These are phyloP conservation scores for Podarcis siculus DNA, from an alignment of 2,797 vertebrate species.

Conservation along the genomic window DNA sequence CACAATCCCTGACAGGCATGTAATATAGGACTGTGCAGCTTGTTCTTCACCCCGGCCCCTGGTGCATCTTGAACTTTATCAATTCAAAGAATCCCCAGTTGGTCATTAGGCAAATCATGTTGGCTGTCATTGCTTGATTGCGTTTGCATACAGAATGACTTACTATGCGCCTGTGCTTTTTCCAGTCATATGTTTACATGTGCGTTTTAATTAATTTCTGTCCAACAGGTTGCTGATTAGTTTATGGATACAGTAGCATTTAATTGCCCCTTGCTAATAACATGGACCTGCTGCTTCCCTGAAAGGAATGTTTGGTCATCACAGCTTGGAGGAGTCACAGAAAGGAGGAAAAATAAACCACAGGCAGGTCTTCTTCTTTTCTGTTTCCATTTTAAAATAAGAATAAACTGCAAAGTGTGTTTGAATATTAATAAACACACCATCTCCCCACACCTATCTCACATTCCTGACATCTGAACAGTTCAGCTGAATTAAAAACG, in stretches of 20 bases:
- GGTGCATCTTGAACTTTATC: neutral
- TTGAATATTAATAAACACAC: constrained; percentile 10
- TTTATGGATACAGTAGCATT: constrained; percentile 44
- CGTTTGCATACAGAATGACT: constrained; percentile 47
- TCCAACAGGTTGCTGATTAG: constrained; percentile 25
- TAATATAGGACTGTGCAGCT: neutral
- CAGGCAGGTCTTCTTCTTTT: neutral
- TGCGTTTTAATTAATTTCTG: constrained; percentile 25
- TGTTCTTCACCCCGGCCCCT: neutral
- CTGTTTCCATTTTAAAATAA: neutral
- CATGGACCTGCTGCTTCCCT: constrained; percentile 3
- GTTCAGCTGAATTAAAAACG: neutral
- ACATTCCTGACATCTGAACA: neutral
- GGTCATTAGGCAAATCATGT: constrained; percentile 27
- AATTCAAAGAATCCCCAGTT: neutral
- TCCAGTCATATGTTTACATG: constrained; percentile 17
- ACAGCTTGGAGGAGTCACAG: neutral
- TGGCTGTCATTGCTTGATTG: constrained; percentile 32
- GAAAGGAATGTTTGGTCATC: neutral
- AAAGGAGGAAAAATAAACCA: neutral
- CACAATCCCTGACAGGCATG: too few relatives aligned
- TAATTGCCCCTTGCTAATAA: constrained; percentile 33
- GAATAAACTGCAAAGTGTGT: neutral
- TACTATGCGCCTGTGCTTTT: constrained; percentile 4
- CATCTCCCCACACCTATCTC: neutral